These are phyloP conservation scores for Thrips palmi DNA, from an alignment of 1,140 invertebrate species.

Conservation along the genomic window DNA sequence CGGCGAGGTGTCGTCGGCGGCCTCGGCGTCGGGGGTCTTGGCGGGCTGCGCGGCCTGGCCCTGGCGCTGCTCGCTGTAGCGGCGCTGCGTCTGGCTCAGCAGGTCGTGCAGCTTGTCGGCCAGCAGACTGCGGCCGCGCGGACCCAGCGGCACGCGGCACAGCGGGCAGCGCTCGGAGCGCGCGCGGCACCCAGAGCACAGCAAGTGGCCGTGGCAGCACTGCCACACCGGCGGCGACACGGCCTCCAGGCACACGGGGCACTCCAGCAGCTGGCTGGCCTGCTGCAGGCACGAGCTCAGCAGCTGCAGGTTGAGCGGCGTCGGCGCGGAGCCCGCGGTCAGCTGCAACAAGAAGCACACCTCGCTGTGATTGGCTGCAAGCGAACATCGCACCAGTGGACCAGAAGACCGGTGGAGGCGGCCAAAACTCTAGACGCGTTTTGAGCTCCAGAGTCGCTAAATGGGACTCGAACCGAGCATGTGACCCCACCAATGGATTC, in stretches of 20 bases:
- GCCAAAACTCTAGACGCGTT: no score
- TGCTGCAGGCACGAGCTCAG: slow-evolving; percentile 27
- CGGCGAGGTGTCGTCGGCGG: no score
- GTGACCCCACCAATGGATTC: no score
- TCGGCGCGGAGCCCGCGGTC: slow-evolving; percentile 30
- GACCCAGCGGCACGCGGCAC: slow-evolving; percentile 30
- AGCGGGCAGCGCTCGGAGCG: slow-evolving; percentile 38
- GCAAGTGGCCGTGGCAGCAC: slow-evolving; percentile 43
- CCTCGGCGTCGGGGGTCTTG: no score
- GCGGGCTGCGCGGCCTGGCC: no score
- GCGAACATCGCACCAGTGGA: no score
- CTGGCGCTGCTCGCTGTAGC: no score
- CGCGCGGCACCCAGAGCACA: slow-evolving; percentile 36
- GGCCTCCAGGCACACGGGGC: slow-evolving; percentile 40
- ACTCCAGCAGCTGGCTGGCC: slow-evolving; percentile 35
- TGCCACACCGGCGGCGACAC: slow-evolving; percentile 38
- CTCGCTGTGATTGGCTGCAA: no score
- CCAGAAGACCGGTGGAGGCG: no score
- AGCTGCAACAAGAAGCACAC: slow-evolving; percentile 20
- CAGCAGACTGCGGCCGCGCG: slow-evolving; percentile 31
- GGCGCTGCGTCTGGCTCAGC: no score
- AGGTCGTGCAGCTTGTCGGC: slow-evolving; percentile 30
- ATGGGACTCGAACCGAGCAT: no score
- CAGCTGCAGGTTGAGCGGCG: slow-evolving; percentile 28
- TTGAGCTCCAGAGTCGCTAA: no score